A percentile compares a stretch with the other conserved stretches of the same genome.
These are phyloP conservation scores for Oscheius sp. DNA, from an alignment of 2,888 invertebrate genomes.

Conservation along the genomic window DNA sequence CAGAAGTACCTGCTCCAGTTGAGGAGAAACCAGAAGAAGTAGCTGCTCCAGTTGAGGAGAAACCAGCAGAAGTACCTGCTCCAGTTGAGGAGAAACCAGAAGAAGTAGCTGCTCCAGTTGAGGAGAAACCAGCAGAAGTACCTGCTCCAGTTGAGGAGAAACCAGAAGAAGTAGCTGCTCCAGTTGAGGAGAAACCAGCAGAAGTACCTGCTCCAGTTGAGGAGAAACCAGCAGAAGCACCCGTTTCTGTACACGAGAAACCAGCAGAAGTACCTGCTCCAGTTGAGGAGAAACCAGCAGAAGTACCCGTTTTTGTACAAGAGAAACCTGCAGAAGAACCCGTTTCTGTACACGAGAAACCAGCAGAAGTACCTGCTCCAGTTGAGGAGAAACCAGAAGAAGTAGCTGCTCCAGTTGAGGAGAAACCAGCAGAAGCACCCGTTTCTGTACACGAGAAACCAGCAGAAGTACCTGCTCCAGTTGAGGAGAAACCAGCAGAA, in stretches of 20 bases:
- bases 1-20: neutral
- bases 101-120: constrained; percentile 3
- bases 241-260: neutral
- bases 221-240: constrained; percentile 15
- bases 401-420: neutral
- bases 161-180: neutral
- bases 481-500: constrained; percentile 1
- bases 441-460: neutral
- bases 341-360: neutral
- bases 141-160: constrained; percentile 9
- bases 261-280: constrained; percentile 1
- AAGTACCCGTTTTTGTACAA: constrained; percentile 1
- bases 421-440: neutral
- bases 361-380: neutral
- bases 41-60: constrained; percentile 6
- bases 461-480: neutral
- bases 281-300: constrained; percentile 7
- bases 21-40: constrained; percentile 26
- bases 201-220: constrained; percentile 18
- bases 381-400: constrained; percentile 11
- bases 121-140: constrained; percentile 3
- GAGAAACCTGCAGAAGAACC: constrained; percentile 7
- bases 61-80: constrained; percentile 8
- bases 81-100: constrained; percentile 19
- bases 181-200: neutral